Evolutionary conservation across 30 jellyfish, hydroid and myxozoan species (phyloP), one percentile per base, ranked within the genome.

Genomic region (Clytia hemisphaerica): DNA sequence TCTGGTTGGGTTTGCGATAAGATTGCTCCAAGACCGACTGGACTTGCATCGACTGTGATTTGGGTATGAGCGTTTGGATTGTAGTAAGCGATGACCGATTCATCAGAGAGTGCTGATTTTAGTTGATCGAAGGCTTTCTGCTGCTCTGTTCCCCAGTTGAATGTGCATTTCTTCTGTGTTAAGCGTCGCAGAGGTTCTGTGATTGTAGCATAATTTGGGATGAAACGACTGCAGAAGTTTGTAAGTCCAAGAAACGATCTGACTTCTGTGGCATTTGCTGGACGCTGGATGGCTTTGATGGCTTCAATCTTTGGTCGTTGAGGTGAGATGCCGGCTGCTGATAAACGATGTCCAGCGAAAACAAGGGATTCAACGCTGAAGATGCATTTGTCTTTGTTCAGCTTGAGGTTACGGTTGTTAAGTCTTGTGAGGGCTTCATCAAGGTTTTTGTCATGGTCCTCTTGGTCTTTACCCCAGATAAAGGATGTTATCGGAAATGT

Each of bases 321-420:
- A 14, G 84, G 84, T 32, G 71, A 58, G 62, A 75, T 55, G 15
- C 94, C 93, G 16, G n/a, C n/a, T n/a, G n/a, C n/a, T n/a, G n/a
- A n/a, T n/a, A n/a, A n/a, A n/a, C n/a, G n/a, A n/a, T n/a, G n/a
- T 16, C 92, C 93, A 25, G 57, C 63, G 47, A 34, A 78, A 12
- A 55, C 59, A 5, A 77, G 88, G 29, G 67, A 69, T 35, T 18
- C 36, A 64, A 24, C 65, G 88, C 67, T 60, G 38, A 78, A 78
- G 10, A 83, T 29, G 45, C 93, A 78, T 73, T 78, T 78, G 25
- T 44, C 36, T 44, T 48, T 58, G 47, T 54, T 78, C 29, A 78
- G 60, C 32, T 70, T 40, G 15, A 78, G 74, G 32, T 58, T 42
- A 21, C 54, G 58, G 19, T 71, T 50, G 18, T 42, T 18, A 45